Base-by-base conservation (phyloP, 2,888 invertebrate species). In the Mesorhabditis spiculigera region DNA sequence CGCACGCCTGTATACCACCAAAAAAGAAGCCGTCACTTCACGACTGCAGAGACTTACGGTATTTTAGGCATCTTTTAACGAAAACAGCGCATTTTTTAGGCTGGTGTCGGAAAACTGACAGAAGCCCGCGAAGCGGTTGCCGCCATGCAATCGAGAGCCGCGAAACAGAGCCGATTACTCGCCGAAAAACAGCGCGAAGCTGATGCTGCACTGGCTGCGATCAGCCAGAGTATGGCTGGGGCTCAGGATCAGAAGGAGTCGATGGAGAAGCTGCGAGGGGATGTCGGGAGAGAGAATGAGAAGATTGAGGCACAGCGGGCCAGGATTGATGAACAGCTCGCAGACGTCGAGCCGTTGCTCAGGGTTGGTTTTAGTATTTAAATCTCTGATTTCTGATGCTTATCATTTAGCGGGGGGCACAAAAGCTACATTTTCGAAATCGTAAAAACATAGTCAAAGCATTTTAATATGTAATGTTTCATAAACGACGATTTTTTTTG, bases 181-280 rank as follows among this genome's bases (percentile, higher is more conserved):
- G 91, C 91, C 0, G 93, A 94, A 86, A 95, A 95, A 86, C 93
- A 94, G 82, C 89, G 89, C 1, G 91, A 94, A 62, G 93, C 93
- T 5, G 93, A 93, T 85, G 90, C 91, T 68, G 96, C 97, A 0
- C 89, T 98, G 44, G 92, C 93, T 81, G 93, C 95, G 89, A 97
- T 98, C 78, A 93, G 94, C 3, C 91, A 92, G 71, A 96, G 95
- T 1, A 96, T 98, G 91, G 87, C 88, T 80, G 93, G 93, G 84
- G 95, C 95, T 4, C 94, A 93, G 71, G 91, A 92, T 65, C 94
- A 94, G 86, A 93, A 94, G 86, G 91, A 92, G 68, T 94, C 94
- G 88, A 94, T 98, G 93, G 91, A 95, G 82, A 90, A 90, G 65
- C 88, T 90, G 77, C 87, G 89, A 79, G 90, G 90, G n/a, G 91